Percentiles rank a stretch among this genome's conserved stretches.
phyloP scores from a whole-genome alignment of 1,140 invertebrate species.

The Amyelois transitella region DNA sequence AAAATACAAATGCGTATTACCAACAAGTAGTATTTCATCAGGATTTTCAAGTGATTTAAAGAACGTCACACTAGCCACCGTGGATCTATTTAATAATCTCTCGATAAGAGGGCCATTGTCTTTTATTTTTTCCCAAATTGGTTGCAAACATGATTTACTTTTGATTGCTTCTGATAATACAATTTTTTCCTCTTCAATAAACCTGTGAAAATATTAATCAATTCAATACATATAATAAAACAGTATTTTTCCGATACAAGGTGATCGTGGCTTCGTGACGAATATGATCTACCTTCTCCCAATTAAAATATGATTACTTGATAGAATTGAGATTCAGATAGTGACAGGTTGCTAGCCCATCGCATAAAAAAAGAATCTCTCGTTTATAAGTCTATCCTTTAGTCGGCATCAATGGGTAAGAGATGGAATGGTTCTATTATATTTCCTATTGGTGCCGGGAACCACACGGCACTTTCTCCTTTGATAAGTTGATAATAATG shows the following conservation, averaged over 20 bases:
- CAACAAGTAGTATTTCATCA: constrained; percentile 80
- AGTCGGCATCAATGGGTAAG: no score
- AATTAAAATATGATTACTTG: no score
- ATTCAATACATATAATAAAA: neutral
- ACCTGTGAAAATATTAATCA: constrained; percentile 21
- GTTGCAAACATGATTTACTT: constrained; percentile 72
- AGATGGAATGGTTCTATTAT: no score
- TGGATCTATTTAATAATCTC: constrained; percentile 78
- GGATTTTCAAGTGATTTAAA: constrained; percentile 78
- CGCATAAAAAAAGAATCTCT: no score
- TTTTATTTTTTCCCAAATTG: constrained; percentile 77
- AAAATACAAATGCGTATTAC: constrained; percentile 95
- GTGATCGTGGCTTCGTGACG: neutral
- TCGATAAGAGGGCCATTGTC: constrained; percentile 76
- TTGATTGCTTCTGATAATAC: constrained; percentile 77
- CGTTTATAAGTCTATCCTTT: no score
- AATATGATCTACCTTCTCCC: no score
- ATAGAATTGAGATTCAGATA: no score
- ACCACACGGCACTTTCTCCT: no score
- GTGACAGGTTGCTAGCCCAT: no score
- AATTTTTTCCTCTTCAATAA: constrained; percentile 40
- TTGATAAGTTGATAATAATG: no score
- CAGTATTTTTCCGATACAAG: neutral
- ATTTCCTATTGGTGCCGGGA: no score
- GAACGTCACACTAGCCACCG: constrained; percentile 77